Percentiles rank a stretch among this genome's conserved stretches.
Conservation (phyloP, 2,113 vertebrate genomes). For the Asarcornis scutulata region DNA sequence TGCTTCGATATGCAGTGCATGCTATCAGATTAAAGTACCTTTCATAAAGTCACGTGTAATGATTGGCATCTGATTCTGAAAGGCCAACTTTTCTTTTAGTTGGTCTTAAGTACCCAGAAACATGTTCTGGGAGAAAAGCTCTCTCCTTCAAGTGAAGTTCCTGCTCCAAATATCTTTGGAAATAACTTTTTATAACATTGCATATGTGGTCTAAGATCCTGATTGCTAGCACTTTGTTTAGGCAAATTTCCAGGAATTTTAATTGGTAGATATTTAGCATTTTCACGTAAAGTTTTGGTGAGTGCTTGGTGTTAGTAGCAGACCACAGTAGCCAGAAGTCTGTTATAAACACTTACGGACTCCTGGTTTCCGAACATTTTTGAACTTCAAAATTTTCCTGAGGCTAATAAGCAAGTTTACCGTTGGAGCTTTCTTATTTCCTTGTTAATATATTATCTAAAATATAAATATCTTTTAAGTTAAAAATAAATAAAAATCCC, state of each 20-base stretch:
- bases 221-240: not conserved
- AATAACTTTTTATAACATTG: not conserved
- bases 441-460: too few relatives aligned
- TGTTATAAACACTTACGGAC: not conserved
- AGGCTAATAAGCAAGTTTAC: too few relatives aligned
- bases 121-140: not conserved
- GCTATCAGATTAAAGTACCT: not conserved
- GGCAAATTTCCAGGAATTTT: not conserved
- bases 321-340: not conserved
- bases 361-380: too few relatives aligned
- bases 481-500: too few relatives aligned
- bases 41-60: not conserved
- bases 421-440: too few relatives aligned
- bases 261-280: not conserved
- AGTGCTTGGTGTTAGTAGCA: not conserved
- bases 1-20: not conserved
- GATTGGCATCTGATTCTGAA: not conserved
- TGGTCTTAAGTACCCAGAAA: not conserved
- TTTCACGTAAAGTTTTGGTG: not conserved
- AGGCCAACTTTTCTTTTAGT: not conserved
- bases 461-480: too few relatives aligned
- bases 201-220: not conserved
- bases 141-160: not conserved
- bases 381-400: too few relatives aligned
- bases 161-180: not conserved